Base-by-base conservation (phyloP, 2,113 vertebrate species). In the Cavia aperea region DNA sequence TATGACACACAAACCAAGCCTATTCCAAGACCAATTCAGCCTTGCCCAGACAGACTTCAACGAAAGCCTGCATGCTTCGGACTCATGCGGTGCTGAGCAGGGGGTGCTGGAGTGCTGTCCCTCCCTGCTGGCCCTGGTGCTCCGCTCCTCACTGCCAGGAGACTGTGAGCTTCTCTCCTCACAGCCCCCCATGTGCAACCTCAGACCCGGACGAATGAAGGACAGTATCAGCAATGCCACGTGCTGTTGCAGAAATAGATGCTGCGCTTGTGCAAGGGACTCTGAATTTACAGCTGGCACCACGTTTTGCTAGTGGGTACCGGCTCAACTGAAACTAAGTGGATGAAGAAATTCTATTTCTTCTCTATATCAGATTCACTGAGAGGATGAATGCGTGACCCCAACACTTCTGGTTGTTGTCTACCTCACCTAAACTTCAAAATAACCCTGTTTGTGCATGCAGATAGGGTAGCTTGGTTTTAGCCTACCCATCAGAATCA, bases 1-100 rank as follows among this genome's bases (percentile, higher is more conserved):
- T 8, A 23, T 29, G 7, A 21, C 16, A 2, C 49, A 23, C 0
- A 15, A 4, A 14, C 13, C 36, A 26, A 15, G 4, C 16, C 21
- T 81, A 13, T 23, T 51, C 31, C 2, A 77, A 73, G 8, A 21
- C 21, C 58, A 72, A 58, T 26, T 33, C 4, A 49, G 3, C 5
- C 7, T 1, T 63, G 2, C 5, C 7, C 14, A 18, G 26, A 15
- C 49, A 79, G 33, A 66, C 31, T 66, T 39, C 66, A 29, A 36
- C 5, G 36, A 33, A 63, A 73, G n/a, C 11, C 19, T 24, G 31
- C 63, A 5, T 23, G 43, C 10, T 87, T 10, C 2, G 14, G 56
- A 62, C 3, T 89, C 51, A 65, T 1, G 36, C 19, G 60, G 5
- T 33, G 15, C 10, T 83, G 29, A 66, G 10, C 23, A 78, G 19